Conservation (phyloP, 2,888 invertebrate genomes). For the Hermaeophaga mercurialis region DNA sequence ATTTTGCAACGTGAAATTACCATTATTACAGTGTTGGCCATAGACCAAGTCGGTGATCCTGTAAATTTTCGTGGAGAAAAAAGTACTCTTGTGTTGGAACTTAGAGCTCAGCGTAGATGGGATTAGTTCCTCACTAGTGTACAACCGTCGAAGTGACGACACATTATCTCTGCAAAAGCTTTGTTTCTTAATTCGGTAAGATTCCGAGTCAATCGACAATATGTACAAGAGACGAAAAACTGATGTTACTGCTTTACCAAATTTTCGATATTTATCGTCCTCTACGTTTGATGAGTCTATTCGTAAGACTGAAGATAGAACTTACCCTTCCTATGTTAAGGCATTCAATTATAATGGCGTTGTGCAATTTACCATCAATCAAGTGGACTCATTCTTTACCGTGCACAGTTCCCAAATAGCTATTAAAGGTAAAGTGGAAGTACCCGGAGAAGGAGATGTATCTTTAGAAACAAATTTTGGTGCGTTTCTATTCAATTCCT, state of each 20-base stretch:
- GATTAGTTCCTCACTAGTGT: conserved; percentile 1
- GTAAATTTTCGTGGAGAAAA: conserved; percentile 41
- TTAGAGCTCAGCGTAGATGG: conserved; percentile 15
- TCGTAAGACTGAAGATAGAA: conserved; percentile 24
- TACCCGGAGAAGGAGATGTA: not conserved
- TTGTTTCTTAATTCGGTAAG: not conserved
- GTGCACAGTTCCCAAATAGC: conserved; percentile 12
- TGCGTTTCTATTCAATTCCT: conserved; percentile 27
- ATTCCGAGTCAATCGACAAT: not conserved
- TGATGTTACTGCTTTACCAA: not conserved
- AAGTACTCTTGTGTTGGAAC: conserved; percentile 41
- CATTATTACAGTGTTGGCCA: conserved; percentile 41
- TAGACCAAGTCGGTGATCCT: conserved; percentile 37
- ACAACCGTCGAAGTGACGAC: not conserved
- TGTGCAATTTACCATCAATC: conserved; percentile 34
- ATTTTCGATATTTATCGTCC: conserved; percentile 15
- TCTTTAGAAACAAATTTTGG: conserved; percentile 24
- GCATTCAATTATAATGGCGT: conserved; percentile 34
- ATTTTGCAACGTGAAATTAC: conserved; percentile 30
- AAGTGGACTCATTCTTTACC: conserved; percentile 29
- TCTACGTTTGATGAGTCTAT: conserved; percentile 28
- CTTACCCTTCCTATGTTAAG: conserved; percentile 35
- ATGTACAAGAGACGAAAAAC: not conserved
- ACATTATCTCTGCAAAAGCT: not conserved
- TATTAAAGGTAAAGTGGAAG: not conserved